A percentile compares a stretch with the other conserved stretches of the same genome.
Conservation (phyloP, 2,888 invertebrate genomes). For the Sphinx pinastri region DNA sequence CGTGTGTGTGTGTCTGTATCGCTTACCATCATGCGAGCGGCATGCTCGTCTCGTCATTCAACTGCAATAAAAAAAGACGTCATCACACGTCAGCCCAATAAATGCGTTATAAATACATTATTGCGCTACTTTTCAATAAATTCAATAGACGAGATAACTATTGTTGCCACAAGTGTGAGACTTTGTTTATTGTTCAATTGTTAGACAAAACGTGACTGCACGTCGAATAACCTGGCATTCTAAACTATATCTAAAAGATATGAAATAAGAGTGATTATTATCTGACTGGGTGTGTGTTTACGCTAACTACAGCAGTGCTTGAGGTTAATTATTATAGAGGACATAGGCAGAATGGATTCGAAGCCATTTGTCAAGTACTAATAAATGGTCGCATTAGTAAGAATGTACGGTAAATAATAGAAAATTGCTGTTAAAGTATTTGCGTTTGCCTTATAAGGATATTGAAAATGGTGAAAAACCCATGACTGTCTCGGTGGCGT, state of each 20-base stretch:
- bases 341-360: background rate
- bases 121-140: background rate
- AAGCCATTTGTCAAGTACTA: too few species aligned
- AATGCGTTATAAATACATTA: background rate
- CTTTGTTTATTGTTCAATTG: slow-evolving; percentile 28
- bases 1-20: too few species aligned
- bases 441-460: too few species aligned
- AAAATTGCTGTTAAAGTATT: too few species aligned
- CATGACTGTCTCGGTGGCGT: too few species aligned
- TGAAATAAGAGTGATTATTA: background rate
- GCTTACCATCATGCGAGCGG: too few species aligned
- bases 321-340: slow-evolving; percentile 15
- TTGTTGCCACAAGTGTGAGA: slow-evolving; percentile 31
- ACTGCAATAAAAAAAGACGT: too few species aligned
- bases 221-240: background rate
- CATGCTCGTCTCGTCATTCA: too few species aligned
- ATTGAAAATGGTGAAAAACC: too few species aligned
- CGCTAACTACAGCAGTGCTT: background rate
- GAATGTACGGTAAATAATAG: too few species aligned
- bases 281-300: background rate
- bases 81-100: too few species aligned
- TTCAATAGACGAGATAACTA: background rate
- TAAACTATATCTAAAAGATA: background rate
- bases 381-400: too few species aligned
- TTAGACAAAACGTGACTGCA: slow-evolving; percentile 16